Evolutionary conservation across 2,113 vertebrate species (phyloP), one percentile per base, ranked within the genome.

Genomic region (Muntiacus reevesi): DNA sequence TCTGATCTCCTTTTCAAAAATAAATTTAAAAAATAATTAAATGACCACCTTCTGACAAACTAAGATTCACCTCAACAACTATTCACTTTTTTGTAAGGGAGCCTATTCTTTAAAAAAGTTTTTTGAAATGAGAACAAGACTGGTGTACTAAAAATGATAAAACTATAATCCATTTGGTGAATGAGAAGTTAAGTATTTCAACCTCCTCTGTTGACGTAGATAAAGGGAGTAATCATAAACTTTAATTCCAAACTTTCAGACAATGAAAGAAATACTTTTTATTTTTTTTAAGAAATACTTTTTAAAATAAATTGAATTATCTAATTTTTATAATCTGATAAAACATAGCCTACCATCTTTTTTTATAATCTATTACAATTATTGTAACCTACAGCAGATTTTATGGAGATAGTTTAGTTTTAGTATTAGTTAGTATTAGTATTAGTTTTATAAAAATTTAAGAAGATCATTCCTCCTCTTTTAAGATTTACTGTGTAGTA

Each of bases 11-110:
- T 92, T 93, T 93, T 74, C 1, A 81, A 78, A 89, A 86, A 33
- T 76, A 62, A 94, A 91, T 40, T 82, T 43, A 16, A 71, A 86
- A 86, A 91, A 87, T 86, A 93, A 89, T 47, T 89, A 94, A 95
- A 92, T 87, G n/a, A 12, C 7, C 10, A 54, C 16, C 6, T 45
- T 94, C 28, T 83, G 30, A 43, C 6, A 90, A 90, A 9, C 57
- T 89, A 60, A 91, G 16, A 84, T 55, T 97, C 16, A 93, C 86
- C 2, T 64, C 4, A 94, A 67, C 6, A 71, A 62, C 36, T 82
- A 52, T 54, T 90, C 88, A 57, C 7, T 43, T 67, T 87, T 52
- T 54, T 10, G 36, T 9, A 76, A 90, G 28, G 13, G 33, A 52
- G 25, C 1, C 5, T 86, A 55, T 91, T 93, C 12, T 54, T 78